Evolutionary conservation across 2,113 vertebrate species (phyloP), one percentile per base, ranked within the genome.

Genomic region (Turnix velox): DNA sequence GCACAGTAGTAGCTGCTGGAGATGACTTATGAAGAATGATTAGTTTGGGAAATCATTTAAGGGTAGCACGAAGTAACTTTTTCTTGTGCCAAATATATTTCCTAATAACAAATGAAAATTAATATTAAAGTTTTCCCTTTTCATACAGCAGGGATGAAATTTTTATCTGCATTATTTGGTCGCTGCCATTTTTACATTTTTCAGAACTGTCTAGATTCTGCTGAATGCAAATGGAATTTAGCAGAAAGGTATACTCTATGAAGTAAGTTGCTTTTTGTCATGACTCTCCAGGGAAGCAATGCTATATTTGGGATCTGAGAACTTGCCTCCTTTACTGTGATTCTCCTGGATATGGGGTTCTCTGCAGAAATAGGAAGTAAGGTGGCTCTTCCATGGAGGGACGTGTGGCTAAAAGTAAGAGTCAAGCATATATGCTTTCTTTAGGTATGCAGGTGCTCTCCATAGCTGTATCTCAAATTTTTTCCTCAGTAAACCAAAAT

Each of bases 401-500:
- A 37, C 46, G 18, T 17, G n/a, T 42, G 46, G 52, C 7, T 31
- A 88, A 73, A 66, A 58, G 49, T 58, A 79, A 39, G 14, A 27
- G 23, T 68, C 46, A 31, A 75, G 25, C 7, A 4, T 24, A 12
- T 3, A 57, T 73, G 4, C 7, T 15, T 61, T 31, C 7, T 55
- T 68, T 83, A 63, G 43, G 18, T 49, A 49, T 65, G 40, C 28
- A 54, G 31, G 12, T 72, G 13, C 6, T 80, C 12, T 69, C 27
- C 19, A 79, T 88, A 33, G 42, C 23, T 3, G 0, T 42, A 18
- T 54, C 19, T 79, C 27, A 43, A 9, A 54, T 23, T 68, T 71
- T 2, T 65, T 84, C 66, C 49, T 92, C 14, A 73, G 57, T 75
- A 82, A 88, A 76, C 12, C 31, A 93, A 71, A 93, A 51, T 43